Evolutionary conservation across 2,113 vertebrate genomes (phyloP).

Genomic region (Herpailurus yagouaroundi): DNA sequence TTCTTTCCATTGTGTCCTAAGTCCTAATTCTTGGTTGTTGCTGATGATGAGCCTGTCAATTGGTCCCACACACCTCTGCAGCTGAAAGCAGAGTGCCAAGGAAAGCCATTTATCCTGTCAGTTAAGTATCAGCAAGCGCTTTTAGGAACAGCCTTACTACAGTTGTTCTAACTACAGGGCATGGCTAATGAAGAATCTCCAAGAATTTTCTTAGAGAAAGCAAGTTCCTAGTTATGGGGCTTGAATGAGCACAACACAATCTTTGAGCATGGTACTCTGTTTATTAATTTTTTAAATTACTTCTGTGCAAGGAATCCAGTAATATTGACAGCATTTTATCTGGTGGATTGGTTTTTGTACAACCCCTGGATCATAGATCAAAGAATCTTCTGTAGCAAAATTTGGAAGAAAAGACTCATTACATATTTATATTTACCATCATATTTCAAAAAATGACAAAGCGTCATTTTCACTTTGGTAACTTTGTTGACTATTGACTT

Average conservation of each 20-base stretch:
- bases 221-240: neutral
- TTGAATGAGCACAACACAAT: constrained; percentile 19
- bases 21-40: constrained; percentile 46
- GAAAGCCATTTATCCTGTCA: neutral
- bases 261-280: constrained; percentile 37
- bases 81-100: neutral
- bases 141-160: neutral
- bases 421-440: neutral
- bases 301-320: neutral
- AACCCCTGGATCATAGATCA: neutral
- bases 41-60: neutral
- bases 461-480: neutral
- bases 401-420: neutral
- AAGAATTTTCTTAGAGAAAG: constrained; percentile 48
- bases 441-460: neutral
- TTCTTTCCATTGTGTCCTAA: neutral
- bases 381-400: neutral
- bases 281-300: constrained; percentile 42
- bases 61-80: neutral
- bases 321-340: neutral
- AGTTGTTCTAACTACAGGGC: constrained; percentile 40
- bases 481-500: neutral
- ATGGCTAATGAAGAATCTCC: constrained; percentile 44
- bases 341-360: neutral
- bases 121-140: neutral